Conservation (phyloP, 2,113 vertebrate genomes). For the Columba livia region DNA sequence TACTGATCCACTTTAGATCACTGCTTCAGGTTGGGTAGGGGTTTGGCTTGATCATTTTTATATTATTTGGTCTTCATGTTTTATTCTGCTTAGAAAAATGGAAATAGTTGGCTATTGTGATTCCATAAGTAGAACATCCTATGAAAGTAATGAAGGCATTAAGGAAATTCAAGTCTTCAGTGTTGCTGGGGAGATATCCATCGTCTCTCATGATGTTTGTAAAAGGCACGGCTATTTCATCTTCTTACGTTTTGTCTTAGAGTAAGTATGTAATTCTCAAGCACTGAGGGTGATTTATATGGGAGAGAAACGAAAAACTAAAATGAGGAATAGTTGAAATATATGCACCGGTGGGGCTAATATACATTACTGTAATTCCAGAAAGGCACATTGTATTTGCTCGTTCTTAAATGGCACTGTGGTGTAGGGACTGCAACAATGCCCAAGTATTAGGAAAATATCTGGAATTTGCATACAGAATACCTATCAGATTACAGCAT, state of each 20-base stretch:
- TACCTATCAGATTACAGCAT: neutral
- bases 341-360: neutral
- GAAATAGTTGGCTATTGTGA: neutral
- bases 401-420: neutral
- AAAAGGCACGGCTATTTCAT: neutral
- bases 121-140: neutral
- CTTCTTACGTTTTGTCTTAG: neutral
- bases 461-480: neutral
- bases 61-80: neutral
- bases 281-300: neutral
- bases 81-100: neutral
- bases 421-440: neutral
- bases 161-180: neutral
- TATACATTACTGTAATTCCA: neutral
- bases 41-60: neutral
- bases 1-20: neutral
- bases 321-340: neutral
- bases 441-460: neutral
- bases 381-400: neutral
- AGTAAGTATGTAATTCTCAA: neutral
- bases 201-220: neutral
- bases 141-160: neutral
- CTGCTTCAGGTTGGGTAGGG: neutral
- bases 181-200: neutral
- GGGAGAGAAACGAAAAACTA: neutral